These are phyloP conservation scores for Drosophila truncata DNA, from an alignment of 1,140 invertebrate genomes.

Conservation along the genomic window DNA sequence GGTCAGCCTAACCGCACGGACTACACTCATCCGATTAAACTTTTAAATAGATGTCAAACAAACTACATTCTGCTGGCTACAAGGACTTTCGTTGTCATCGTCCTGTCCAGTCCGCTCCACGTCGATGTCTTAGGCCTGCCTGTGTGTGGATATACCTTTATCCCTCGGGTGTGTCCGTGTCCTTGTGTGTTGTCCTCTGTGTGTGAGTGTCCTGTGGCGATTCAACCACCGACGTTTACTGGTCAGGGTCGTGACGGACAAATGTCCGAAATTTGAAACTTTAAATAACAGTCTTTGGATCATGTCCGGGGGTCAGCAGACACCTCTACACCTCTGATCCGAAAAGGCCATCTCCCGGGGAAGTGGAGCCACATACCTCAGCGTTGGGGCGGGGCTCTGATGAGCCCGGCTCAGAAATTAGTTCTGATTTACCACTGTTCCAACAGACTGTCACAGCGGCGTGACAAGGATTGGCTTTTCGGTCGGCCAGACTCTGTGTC, in stretches of 20 bases:
- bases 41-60: conserved; percentile 84
- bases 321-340: conserved; percentile 11
- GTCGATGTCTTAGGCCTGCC: conserved; percentile 73
- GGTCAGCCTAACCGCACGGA: conserved; percentile 81
- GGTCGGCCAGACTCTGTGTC: conserved; percentile 20
- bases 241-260: conserved; percentile 65
- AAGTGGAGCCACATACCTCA: conserved; percentile 14
- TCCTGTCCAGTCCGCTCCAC: conserved; percentile 37
- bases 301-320: conserved; percentile 24
- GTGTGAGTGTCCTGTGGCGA: conserved; percentile 31
- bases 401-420: conserved; percentile 41
- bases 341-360: neutral
- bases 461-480: conserved; percentile 48
- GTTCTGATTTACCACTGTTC: conserved; percentile 59
- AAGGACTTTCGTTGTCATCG: conserved; percentile 71
- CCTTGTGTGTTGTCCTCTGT: conserved; percentile 24
- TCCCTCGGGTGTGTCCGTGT: conserved; percentile 28
- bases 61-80: conserved; percentile 79
- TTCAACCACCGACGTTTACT: conserved; percentile 44
- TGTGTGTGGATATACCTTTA: conserved; percentile 26
- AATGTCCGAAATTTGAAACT: conserved; percentile 83
- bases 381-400: conserved; percentile 46
- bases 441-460: conserved; percentile 31
- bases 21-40: conserved; percentile 84
- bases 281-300: conserved; percentile 61